Base-by-base conservation (phyloP, 2,797 vertebrate genomes). In the Enteromius viviparus region DNA sequence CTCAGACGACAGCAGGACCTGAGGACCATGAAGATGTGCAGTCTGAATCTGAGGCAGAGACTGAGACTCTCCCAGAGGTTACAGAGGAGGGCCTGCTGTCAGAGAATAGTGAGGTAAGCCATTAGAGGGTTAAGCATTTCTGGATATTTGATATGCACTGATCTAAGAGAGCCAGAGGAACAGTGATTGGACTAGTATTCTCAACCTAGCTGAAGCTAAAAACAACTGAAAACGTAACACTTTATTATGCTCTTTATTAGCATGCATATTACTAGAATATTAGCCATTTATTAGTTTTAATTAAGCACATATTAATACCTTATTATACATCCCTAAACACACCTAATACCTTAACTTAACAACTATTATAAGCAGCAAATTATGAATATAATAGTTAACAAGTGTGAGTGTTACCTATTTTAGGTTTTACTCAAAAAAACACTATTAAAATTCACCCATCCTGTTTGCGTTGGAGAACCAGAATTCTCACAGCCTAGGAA, bases 41-140 rank as follows among this genome's bases (percentile, higher is more conserved):
- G 53, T 60, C 81, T 47, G 83, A 87, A 40, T 85, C 84, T 40
- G 78, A 85, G 6, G 51, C 76, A 23, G 60, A 87, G 32, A 37
- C 76, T 23, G 76, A 74, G 17, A 71, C 66, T 17, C 11, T 65
- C 6, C 12, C 81, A 4, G 81, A 77, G 29, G 3, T 58, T 84
- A 32, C 64, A 19, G 81, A 84, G n/a, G 64, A 53, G 10, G 37
- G 81, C 40, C 69, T 84, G 70, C 53, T 49, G 7, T 69, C 65
- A 51, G 81, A 87, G 32, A 49, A 53, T 32, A 79, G 75, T 11
- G 82, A 87, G 81, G 84, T 77, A 69, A 66, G 79, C 76, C n/a
- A 4, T 11, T 7, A 8, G 17, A 29, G 10, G 17, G 42, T 21
- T 70, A 23, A 47, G 6, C 45, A 26, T 76, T 6, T 65, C 5